Conservation (phyloP, 2,888 invertebrate species). For the Helobdella robusta region DNA sequence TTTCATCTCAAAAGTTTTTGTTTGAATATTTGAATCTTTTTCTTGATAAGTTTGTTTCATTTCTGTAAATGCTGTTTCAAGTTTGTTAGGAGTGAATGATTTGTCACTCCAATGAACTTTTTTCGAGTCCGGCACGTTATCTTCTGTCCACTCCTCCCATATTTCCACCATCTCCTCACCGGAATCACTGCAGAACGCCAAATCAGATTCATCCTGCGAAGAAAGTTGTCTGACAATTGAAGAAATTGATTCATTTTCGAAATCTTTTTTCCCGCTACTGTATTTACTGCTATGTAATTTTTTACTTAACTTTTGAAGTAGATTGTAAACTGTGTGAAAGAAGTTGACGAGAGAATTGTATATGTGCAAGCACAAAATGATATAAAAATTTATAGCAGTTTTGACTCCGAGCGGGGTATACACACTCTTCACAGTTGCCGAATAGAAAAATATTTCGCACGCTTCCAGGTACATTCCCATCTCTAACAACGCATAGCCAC, state of each 20-base stretch:
- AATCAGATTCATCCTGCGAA: constrained; percentile 8
- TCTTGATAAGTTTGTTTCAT: too few relatives aligned
- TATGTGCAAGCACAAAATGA: constrained; percentile 38
- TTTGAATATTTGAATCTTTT: too few relatives aligned
- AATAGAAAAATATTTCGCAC: constrained; percentile 40
- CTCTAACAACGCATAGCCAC: constrained; percentile 46
- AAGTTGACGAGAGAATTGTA: constrained; percentile 29
- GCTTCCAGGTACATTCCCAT: constrained; percentile 43
- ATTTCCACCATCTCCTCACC: constrained; percentile 6
- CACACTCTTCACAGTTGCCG: constrained; percentile 38
- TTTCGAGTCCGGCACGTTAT: too few relatives aligned
- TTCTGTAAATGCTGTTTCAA: too few relatives aligned
- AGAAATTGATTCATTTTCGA: background rate
- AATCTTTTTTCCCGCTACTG: background rate
- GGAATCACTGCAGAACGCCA: constrained; percentile 14
- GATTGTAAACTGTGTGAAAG: background rate
- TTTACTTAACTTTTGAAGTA: background rate
- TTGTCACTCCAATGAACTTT: too few relatives aligned
- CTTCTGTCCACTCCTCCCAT: constrained; percentile 24
- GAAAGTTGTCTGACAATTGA: background rate
- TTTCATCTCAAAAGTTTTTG: too few relatives aligned
- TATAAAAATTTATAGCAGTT: constrained; percentile 42
- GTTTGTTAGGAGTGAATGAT: too few relatives aligned
- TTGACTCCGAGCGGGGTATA: constrained; percentile 40
- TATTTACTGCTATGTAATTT: background rate